Evolutionary conservation across 2,888 invertebrate species (phyloP).

Genomic region (Melieria omissa): DNA sequence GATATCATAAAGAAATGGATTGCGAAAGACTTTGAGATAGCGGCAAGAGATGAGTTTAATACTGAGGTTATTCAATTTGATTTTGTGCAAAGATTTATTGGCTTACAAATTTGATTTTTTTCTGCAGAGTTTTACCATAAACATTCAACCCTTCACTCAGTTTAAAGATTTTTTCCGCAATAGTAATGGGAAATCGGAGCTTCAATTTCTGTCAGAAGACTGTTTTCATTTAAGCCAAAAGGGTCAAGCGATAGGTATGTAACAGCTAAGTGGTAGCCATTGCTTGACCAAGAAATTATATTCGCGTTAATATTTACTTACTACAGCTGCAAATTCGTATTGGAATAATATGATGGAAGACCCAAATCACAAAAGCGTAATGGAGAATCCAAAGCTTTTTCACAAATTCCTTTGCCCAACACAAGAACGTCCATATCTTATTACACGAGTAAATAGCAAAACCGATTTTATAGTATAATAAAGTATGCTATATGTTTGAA

Average conservation of each 20-base stretch:
- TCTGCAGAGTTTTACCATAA: slow-evolving; percentile 71
- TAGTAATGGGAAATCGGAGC: slow-evolving; percentile 67
- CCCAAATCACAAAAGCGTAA: slow-evolving; percentile 67
- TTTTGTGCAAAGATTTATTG: background rate
- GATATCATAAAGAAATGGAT: slow-evolving; percentile 70
- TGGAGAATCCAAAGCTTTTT: slow-evolving; percentile 53
- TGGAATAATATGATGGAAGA: slow-evolving; percentile 74
- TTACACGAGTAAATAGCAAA: slow-evolving; percentile 59
- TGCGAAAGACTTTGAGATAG: slow-evolving; percentile 68
- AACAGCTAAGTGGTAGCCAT: slow-evolving; percentile 11
- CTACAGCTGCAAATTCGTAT: slow-evolving; percentile 68
- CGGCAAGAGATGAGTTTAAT: slow-evolving; percentile 63
- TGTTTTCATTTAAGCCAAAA: slow-evolving; percentile 76
- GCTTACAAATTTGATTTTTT: background rate
- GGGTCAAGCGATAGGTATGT: slow-evolving; percentile 69
- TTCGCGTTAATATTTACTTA: background rate
- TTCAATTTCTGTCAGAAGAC: slow-evolving; percentile 70
- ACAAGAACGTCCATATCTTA: slow-evolving; percentile 56
- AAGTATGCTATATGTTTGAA: background rate
- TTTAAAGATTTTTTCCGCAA: slow-evolving; percentile 66
- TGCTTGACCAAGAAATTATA: background rate
- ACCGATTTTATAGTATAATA: slow-evolving; percentile 49
- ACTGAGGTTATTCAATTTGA: slow-evolving; percentile 50
- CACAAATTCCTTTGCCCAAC: slow-evolving; percentile 60
- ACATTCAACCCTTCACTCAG: slow-evolving; percentile 69